Percentiles rank a stretch among this genome's conserved stretches.
These are phyloP conservation scores for Sarotherodon lohbergeri DNA, from an alignment of 2,113 vertebrate species.

Conservation along the genomic window DNA sequence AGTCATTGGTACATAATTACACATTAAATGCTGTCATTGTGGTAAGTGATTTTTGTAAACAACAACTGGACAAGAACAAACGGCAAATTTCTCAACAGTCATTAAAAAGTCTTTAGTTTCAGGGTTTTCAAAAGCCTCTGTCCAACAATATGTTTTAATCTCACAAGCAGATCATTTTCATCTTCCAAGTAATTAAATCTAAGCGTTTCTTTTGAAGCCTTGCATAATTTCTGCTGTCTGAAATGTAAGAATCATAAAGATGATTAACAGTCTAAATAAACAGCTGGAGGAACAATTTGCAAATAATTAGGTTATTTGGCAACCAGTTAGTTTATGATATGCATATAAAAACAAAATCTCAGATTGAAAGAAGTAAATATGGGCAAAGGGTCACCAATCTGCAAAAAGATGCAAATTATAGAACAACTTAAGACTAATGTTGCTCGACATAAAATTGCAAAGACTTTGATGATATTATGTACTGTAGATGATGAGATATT, in stretches of 20 bases:
- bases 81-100: not conserved
- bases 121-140: not conserved
- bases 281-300: not conserved
- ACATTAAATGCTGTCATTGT: not conserved
- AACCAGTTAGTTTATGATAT: not conserved
- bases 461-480: not conserved
- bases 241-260: not conserved
- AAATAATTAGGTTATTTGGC: not conserved
- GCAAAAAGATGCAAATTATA: not conserved
- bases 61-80: not conserved
- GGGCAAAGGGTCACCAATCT: not conserved
- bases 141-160: not conserved
- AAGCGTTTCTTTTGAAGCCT: not conserved
- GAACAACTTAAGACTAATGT: not conserved
- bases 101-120: not conserved
- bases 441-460: accelerated
- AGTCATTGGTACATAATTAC: not conserved
- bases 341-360: not conserved
- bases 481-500: not conserved
- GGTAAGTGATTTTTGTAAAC: not conserved
- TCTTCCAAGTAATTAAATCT: not conserved
- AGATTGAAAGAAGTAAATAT: not conserved
- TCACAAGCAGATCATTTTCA: not conserved
- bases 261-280: not conserved
- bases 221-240: not conserved